Evolutionary conservation across 2,888 invertebrate species (phyloP).

Genomic region (Alviniconcha strummeri): DNA sequence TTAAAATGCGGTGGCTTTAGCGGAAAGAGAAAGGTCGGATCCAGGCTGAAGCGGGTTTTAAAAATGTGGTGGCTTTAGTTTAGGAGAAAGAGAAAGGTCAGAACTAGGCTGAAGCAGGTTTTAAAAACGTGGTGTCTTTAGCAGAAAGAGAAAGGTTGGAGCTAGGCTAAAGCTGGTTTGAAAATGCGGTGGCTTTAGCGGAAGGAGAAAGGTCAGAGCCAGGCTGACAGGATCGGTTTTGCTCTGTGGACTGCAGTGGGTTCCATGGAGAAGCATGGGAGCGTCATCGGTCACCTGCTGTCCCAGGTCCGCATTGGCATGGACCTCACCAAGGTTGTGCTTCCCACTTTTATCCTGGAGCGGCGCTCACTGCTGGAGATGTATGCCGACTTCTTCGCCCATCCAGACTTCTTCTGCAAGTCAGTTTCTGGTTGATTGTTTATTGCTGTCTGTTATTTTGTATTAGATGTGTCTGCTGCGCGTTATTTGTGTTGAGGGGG

Average conservation of each 20-base stretch:
- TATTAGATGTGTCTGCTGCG: neutral
- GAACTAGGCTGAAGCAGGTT: no score
- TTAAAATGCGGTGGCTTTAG: no score
- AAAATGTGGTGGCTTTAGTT: no score
- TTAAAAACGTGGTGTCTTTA: no score
- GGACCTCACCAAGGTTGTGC: slow-evolving; percentile 98
- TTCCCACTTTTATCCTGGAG: slow-evolving; percentile 99
- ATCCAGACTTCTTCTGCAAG: slow-evolving; percentile 96
- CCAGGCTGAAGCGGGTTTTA: no score
- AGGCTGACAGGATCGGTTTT: neutral
- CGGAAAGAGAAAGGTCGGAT: no score
- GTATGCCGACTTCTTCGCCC: slow-evolving; percentile 99
- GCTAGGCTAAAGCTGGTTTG: no score
- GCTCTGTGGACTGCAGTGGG: slow-evolving; percentile 77
- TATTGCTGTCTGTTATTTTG: neutral
- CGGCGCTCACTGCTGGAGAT: slow-evolving; percentile 97
- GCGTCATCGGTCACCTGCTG: slow-evolving; percentile 95
- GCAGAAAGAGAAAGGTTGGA: no score
- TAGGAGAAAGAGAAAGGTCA: no score
- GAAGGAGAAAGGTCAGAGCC: neutral
- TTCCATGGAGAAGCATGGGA: slow-evolving; percentile 96
- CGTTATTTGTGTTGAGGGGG: neutral
- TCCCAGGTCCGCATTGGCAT: slow-evolving; percentile 99
- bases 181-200: neutral
- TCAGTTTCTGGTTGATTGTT: slow-evolving; percentile 70